Base-by-base conservation (phyloP, 2,888 invertebrate genomes). In the Lepas anatifera region DNA sequence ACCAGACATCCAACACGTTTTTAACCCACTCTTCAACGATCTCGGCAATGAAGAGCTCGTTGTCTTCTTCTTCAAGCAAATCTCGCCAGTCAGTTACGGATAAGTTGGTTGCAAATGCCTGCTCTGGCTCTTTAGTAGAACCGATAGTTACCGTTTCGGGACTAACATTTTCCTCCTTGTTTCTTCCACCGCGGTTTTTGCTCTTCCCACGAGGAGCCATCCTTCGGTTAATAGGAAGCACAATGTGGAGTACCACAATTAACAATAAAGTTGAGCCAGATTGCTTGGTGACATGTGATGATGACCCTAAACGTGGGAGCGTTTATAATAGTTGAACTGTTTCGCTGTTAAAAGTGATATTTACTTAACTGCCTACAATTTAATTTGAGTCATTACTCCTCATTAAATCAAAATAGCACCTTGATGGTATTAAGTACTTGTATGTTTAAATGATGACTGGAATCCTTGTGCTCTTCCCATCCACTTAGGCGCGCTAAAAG, bases 331-430 rank as follows among this genome's bases (percentile, higher is more conserved):
- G n/a, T n/a, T n/a, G n/a, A n/a, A n/a, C n/a, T n/a, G n/a, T n/a
- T n/a, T n/a, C n/a, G n/a, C n/a, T n/a, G n/a, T n/a, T n/a, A n/a
- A n/a, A n/a, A n/a, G n/a, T n/a, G n/a, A n/a, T n/a, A n/a, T n/a
- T n/a, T n/a, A n/a, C n/a, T n/a, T n/a, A n/a, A n/a, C n/a, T n/a
- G n/a, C n/a, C n/a, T n/a, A n/a, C n/a, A n/a, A n/a, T n/a, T n/a
- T n/a, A n/a, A n/a, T n/a, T n/a, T n/a, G n/a, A n/a, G n/a, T n/a
- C 32, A 32, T 58, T 25, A 25, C 25, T 58, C 58, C 58, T 35
- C 35, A 35, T 58, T 58, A 58, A 58, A 58, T 58, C 58, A 58
- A 58, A 58, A 58, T 58, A 35, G 35, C 58, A 58, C 58, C 58
- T 25, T 35, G 35, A 58, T 58, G 58, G 58, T 35, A 58, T 58